phyloP scores from a whole-genome alignment of 2,797 vertebrate genomes.

The Hyperoplus immaculatus region DNA sequence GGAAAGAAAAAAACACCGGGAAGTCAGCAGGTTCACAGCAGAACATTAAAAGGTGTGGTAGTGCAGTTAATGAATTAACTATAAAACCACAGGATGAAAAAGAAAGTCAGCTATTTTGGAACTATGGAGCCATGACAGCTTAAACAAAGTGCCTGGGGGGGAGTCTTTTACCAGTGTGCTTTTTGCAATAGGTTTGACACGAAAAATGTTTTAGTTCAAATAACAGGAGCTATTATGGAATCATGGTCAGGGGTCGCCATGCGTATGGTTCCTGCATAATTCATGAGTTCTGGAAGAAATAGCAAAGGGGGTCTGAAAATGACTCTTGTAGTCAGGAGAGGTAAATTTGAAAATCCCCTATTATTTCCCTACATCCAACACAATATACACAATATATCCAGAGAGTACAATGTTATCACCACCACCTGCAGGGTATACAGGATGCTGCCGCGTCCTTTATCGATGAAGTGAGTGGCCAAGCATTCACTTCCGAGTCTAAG shows the following conservation, averaged over 20 bases:
- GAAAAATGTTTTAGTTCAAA: slow-evolving; percentile 96
- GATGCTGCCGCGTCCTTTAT: slow-evolving; percentile 64
- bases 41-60: slow-evolving; percentile 89
- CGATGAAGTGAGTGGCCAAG: slow-evolving; percentile 75
- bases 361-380: slow-evolving; percentile 64
- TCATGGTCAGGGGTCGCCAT: slow-evolving; percentile 88
- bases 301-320: slow-evolving; percentile 75
- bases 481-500: slow-evolving; percentile 78
- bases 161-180: slow-evolving; percentile 89
- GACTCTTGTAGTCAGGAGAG: slow-evolving; percentile 69
- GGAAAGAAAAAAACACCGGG: slow-evolving; percentile 74
- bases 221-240: slow-evolving; percentile 95
- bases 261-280: slow-evolving; percentile 92
- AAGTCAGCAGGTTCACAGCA: slow-evolving; percentile 88
- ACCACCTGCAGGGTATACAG: slow-evolving; percentile 74
- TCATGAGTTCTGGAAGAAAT: slow-evolving; percentile 92
- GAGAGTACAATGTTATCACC: slow-evolving; percentile 73
- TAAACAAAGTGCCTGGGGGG: slow-evolving; percentile 94
- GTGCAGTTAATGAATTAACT: slow-evolving; percentile 92
- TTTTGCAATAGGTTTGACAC: slow-evolving; percentile 94
- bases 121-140: slow-evolving; percentile 94
- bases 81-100: slow-evolving; percentile 86
- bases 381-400: slow-evolving; percentile 68
- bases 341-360: slow-evolving; percentile 66
- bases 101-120: slow-evolving; percentile 89